Conservation (phyloP, 2,797 vertebrate genomes). For the Paedocypris micromegethes region DNA sequence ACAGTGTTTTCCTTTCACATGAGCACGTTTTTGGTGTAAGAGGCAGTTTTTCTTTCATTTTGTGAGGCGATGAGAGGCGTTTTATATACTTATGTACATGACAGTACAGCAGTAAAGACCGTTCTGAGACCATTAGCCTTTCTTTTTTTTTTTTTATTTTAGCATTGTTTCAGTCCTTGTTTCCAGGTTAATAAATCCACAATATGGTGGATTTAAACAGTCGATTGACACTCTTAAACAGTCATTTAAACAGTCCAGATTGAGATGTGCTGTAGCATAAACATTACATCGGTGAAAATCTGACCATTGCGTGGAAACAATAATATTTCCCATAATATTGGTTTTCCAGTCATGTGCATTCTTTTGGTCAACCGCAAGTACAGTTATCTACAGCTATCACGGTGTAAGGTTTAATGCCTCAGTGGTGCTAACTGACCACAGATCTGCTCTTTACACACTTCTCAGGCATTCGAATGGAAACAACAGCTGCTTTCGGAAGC, state of each 20-base stretch:
- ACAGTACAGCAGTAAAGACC: too few relatives aligned
- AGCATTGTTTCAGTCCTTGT: too few relatives aligned
- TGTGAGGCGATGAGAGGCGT: slow-evolving; percentile 9
- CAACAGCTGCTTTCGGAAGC: background rate
- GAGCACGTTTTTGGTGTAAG: slow-evolving; percentile 1
- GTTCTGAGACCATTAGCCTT: background rate
- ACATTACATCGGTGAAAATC: slow-evolving; percentile 6
- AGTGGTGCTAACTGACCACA: slow-evolving; percentile 19
- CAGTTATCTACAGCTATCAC: slow-evolving; percentile 11
- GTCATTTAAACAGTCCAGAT: background rate
- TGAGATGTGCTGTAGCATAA: slow-evolving; percentile 7
- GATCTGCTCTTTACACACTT: slow-evolving; percentile 6
- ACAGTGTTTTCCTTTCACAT: slow-evolving; percentile 15
- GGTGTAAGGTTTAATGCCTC: slow-evolving; percentile 8
- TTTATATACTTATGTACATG: too few relatives aligned
- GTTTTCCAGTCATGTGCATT: slow-evolving; percentile 15
- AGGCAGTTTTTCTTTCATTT: slow-evolving; percentile 3
- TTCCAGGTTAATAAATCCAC: too few relatives aligned
- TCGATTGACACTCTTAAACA: too few relatives aligned
- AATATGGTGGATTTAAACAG: too few relatives aligned
- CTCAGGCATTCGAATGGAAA: slow-evolving; percentile 13
- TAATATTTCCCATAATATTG: slow-evolving; percentile 7
- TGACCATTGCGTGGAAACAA: slow-evolving; percentile 10
- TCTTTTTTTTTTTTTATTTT: background rate
- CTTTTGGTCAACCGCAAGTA: slow-evolving; percentile 34